Conservation (phyloP, 2,113 vertebrate genomes). For the Podiceps cristatus region DNA sequence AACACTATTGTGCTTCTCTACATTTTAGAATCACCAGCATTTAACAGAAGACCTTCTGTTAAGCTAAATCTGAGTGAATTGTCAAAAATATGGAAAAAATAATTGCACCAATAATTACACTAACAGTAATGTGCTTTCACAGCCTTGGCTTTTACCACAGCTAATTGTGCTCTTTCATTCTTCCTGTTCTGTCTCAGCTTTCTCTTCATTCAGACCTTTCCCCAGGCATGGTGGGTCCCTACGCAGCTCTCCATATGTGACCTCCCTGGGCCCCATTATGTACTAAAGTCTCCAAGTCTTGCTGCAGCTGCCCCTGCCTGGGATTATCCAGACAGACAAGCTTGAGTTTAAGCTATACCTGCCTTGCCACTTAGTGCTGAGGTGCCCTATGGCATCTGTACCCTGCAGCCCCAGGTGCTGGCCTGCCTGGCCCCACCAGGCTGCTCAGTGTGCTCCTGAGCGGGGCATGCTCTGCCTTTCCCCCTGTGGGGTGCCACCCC, state of each 20-base stretch:
- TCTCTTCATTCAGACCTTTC: not conserved
- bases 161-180: not conserved
- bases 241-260: rapidly evolving
- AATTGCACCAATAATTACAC: not conserved
- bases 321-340: not conserved
- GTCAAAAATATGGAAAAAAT: not conserved
- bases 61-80: not conserved
- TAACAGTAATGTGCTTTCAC: not conserved
- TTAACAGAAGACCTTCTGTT: not conserved
- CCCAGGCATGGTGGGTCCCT: not conserved
- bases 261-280: not conserved
- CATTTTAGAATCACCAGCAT: not conserved
- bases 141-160: not conserved
- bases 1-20: not conserved
- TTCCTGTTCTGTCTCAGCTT: not conserved
- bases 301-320: not conserved
- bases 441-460: rapidly evolving
- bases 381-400: not conserved
- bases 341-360: not conserved
- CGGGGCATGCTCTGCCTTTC: rapidly evolving
- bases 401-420: not conserved
- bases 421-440: not conserved
- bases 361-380: not conserved
- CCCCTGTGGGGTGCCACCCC: not conserved
- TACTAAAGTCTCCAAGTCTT: no score